phyloP scores from a whole-genome alignment of 2,113 vertebrate genomes.

The Misgurnus anguillicaudatus region DNA sequence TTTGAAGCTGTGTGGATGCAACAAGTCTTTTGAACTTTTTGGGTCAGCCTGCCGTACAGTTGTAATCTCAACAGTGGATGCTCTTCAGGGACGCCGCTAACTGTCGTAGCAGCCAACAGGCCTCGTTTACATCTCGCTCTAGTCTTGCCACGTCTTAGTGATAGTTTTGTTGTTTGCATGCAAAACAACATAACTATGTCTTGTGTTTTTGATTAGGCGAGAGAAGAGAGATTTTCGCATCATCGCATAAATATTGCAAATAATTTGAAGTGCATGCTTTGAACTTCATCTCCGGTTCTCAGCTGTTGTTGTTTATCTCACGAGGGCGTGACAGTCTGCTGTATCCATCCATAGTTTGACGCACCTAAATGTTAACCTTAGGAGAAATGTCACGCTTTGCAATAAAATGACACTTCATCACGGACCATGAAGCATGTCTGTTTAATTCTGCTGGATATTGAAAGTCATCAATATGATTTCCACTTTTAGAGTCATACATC shows the following conservation, averaged over 20 bases:
- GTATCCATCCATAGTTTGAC: neutral
- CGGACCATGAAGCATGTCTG: conserved; percentile 36
- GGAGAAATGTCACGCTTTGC: neutral
- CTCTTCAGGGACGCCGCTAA: conserved; percentile 43
- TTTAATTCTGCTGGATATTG: conserved; percentile 21
- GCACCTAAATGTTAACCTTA: neutral
- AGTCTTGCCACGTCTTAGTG: conserved; percentile 8
- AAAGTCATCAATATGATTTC: conserved; percentile 64
- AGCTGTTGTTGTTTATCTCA: neutral
- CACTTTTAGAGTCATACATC: conserved; percentile 31
- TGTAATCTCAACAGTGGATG: conserved; percentile 52
- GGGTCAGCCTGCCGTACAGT: conserved; percentile 60
- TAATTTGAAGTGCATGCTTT: neutral
- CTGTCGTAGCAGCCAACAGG: conserved; percentile 25
- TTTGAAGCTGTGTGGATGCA: conserved; percentile 68
- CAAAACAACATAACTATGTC: neutral
- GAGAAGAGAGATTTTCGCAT: neutral
- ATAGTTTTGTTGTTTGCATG: conserved; percentile 33
- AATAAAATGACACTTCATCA: conserved; percentile 3
- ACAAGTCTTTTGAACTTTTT: conserved; percentile 62
- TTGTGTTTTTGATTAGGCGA: neutral
- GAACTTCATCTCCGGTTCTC: neutral
- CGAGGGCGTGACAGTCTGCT: neutral
- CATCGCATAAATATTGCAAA: too few species aligned
- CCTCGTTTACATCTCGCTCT: conserved; percentile 39